Conservation (phyloP, 2,797 vertebrate genomes). For the Silurus aristotelis region DNA sequence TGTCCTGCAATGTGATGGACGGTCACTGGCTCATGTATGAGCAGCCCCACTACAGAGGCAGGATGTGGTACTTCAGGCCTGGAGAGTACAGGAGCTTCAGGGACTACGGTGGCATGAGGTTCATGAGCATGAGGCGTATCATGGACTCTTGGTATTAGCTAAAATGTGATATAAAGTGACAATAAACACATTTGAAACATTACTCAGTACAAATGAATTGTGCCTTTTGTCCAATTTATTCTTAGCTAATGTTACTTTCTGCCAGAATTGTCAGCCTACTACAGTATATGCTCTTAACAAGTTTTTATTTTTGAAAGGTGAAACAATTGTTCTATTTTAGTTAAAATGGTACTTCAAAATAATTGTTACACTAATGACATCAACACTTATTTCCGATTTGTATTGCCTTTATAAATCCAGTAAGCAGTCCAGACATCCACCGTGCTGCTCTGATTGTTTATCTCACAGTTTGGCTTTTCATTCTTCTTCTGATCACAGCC, state of each 20-base stretch:
- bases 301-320: background rate
- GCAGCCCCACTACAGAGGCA: too few species aligned
- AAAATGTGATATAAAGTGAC: background rate
- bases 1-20: constrained; percentile 57
- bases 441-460: background rate
- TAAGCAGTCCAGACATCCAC: constrained; percentile 6
- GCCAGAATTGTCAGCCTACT: background rate
- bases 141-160: constrained; percentile 10
- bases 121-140: constrained; percentile 33
- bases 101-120: constrained; percentile 47
- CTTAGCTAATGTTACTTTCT: background rate
- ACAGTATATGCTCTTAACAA: too few species aligned
- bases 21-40: too few species aligned
- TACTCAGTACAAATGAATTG: background rate
- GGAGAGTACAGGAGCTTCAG: too few species aligned
- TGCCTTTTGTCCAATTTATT: background rate
- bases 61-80: too few species aligned
- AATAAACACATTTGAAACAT: background rate
- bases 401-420: background rate
- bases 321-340: background rate
- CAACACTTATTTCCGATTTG: background rate
- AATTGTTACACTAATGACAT: too few species aligned
- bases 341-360: background rate
- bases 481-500: constrained; percentile 4
- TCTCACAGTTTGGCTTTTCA: constrained; percentile 18